These are phyloP conservation scores for Rhinella marina DNA, from an alignment of 2,797 vertebrate genomes.

Conservation along the genomic window DNA sequence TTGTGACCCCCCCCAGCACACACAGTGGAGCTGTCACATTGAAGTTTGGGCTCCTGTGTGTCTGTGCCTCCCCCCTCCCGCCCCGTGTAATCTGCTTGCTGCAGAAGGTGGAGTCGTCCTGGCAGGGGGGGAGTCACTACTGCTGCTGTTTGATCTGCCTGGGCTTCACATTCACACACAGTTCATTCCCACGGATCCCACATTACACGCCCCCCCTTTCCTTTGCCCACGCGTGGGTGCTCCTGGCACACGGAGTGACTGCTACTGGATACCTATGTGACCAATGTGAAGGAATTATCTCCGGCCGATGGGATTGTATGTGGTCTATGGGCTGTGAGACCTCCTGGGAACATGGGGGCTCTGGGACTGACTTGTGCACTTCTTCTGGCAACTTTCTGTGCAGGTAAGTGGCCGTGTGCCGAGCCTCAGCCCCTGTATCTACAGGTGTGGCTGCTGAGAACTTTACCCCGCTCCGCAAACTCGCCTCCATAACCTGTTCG, in stretches of 20 bases:
- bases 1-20: constrained; percentile 33
- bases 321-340: constrained; percentile 53
- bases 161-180: constrained; percentile 48
- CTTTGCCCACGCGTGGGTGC: constrained; percentile 59
- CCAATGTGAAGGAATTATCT: constrained; percentile 66
- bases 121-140: constrained; percentile 63
- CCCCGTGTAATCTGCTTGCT: constrained; percentile 42
- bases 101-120: constrained; percentile 59
- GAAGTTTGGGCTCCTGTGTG: constrained; percentile 59
- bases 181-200: constrained; percentile 57
- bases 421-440: too few species aligned
- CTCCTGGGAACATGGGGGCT: constrained; percentile 89
- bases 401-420: constrained; percentile 77
- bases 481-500: background rate
- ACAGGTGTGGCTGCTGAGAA: background rate
- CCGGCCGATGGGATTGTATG: constrained; percentile 47
- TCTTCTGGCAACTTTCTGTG: constrained; percentile 94
- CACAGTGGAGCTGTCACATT: constrained; percentile 34
- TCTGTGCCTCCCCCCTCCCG: constrained; percentile 34
- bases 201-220: constrained; percentile 61
- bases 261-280: constrained; percentile 60
- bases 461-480: constrained; percentile 11
- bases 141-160: constrained; percentile 58
- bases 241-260: constrained; percentile 50
- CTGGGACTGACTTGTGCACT: constrained; percentile 94